These are phyloP conservation scores for Urechis unicinctus DNA, from an alignment of 2,888 invertebrate species.

Conservation along the genomic window DNA sequence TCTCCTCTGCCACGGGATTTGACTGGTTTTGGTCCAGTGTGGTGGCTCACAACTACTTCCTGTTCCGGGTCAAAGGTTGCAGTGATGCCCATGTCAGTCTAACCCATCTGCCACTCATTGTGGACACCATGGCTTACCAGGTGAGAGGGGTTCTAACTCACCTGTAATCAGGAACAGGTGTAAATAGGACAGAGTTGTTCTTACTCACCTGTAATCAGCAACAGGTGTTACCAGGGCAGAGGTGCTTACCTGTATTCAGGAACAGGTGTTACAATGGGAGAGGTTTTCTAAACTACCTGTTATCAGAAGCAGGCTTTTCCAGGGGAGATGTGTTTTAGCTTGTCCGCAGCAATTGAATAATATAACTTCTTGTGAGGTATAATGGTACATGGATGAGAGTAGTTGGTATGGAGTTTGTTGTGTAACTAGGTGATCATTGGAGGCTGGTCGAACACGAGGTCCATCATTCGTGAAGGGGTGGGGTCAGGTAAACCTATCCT, in stretches of 20 bases:
- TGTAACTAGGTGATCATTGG: background rate
- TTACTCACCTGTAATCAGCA: no score
- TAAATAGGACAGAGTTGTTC: no score
- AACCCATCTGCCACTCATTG: background rate
- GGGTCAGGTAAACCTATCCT: background rate
- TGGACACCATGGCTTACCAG: background rate
- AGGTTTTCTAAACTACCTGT: no score
- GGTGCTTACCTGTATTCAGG: no score
- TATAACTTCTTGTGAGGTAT: no score
- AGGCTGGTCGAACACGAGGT: background rate
- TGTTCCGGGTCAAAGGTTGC: background rate
- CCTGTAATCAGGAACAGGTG: no score
- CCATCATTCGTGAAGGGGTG: background rate
- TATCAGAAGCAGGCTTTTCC: no score
- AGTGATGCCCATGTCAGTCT: background rate
- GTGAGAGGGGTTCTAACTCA: background rate
- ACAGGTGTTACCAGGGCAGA: background rate
- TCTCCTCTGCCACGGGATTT: background rate
- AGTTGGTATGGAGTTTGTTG: background rate
- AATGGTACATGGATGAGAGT: no score
- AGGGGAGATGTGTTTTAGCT: no score
- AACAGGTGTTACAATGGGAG: no score
- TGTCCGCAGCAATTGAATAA: no score
- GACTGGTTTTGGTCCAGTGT: background rate
- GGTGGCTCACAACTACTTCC: background rate